These are phyloP conservation scores for Buathra laborator DNA, from an alignment of 2,888 invertebrate genomes.

Conservation along the genomic window DNA sequence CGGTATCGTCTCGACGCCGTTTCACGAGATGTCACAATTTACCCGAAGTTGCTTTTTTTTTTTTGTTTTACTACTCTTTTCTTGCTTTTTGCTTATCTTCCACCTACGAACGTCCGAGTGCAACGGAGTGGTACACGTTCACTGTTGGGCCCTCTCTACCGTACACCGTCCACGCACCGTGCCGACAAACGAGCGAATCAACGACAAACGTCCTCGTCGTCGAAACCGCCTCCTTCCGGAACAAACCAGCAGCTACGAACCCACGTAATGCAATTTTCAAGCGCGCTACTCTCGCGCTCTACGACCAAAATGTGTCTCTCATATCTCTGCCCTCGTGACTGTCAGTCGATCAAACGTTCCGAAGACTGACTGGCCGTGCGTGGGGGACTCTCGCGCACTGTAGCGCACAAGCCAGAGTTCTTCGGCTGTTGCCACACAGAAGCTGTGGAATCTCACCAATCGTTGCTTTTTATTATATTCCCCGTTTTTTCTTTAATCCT, in stretches of 20 bases:
- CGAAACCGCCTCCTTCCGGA: slow-evolving; percentile 58
- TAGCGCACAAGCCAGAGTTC: neutral
- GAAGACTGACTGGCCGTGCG: neutral
- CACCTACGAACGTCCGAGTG: slow-evolving; percentile 36
- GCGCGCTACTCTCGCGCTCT: neutral
- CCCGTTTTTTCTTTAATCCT: neutral
- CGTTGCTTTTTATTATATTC: neutral
- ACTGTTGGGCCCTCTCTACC: neutral
- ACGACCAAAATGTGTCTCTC: neutral
- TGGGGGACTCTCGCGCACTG: neutral
- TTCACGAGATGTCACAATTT: slow-evolving; percentile 7
- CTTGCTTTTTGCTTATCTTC: neutral
- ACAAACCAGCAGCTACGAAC: slow-evolving; percentile 36
- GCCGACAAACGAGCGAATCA: slow-evolving; percentile 30
- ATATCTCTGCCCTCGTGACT: neutral
- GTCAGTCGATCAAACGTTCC: slow-evolving; percentile 25
- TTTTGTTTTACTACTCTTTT: neutral
- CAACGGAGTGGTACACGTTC: slow-evolving; percentile 20
- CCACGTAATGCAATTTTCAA: slow-evolving; percentile 10
- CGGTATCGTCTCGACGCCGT: slow-evolving; percentile 19
- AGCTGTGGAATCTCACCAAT: neutral
- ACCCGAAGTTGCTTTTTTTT: neutral
- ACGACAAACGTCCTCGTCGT: slow-evolving; percentile 29
- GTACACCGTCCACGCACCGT: slow-evolving; percentile 21
- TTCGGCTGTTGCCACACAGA: neutral